Percentiles rank a stretch among this genome's conserved stretches.
phyloP scores from a whole-genome alignment of 2,797 vertebrate species.

The Darevskia nairensis region DNA sequence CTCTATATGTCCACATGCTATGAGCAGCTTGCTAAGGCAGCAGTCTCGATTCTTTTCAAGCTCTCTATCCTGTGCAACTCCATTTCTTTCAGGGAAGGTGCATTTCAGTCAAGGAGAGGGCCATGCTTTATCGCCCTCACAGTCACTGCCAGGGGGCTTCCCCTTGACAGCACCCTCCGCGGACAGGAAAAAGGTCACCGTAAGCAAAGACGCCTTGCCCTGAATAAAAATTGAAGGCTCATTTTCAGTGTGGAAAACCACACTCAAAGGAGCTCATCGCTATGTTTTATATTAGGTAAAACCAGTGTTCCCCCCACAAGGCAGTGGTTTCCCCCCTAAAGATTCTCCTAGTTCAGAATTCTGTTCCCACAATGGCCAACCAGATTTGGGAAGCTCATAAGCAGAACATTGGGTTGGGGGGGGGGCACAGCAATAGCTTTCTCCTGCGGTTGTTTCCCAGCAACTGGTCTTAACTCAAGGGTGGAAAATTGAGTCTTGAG shows the following conservation, averaged over 20 bases:
- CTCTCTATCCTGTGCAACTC: slow-evolving; percentile 15
- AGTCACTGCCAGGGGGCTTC: not conserved
- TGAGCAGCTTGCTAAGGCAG: slow-evolving; percentile 23
- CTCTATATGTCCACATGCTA: slow-evolving; percentile 5
- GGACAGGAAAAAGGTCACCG: too few relatives aligned
- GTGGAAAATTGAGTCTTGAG: not conserved
- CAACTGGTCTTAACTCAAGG: not conserved
- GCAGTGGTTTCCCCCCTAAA: not conserved
- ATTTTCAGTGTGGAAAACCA: not conserved
- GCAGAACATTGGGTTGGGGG: not conserved
- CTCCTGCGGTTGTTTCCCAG: too few relatives aligned
- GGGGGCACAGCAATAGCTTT: not conserved
- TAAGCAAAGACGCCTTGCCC: not conserved
- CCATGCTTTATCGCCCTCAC: not conserved
- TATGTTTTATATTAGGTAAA: not conserved
- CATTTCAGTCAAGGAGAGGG: not conserved
- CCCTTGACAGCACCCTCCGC: not conserved
- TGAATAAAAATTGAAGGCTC: not conserved
- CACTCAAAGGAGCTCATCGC: not conserved
- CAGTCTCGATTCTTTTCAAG: slow-evolving; percentile 17
- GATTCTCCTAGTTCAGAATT: not conserved
- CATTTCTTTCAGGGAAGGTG: slow-evolving; percentile 1
- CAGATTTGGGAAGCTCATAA: not conserved
- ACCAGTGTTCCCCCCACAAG: too few relatives aligned
- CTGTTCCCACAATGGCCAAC: not conserved